These are phyloP conservation scores for Lepus europaeus DNA, from an alignment of 2,113 vertebrate species.

Conservation along the genomic window DNA sequence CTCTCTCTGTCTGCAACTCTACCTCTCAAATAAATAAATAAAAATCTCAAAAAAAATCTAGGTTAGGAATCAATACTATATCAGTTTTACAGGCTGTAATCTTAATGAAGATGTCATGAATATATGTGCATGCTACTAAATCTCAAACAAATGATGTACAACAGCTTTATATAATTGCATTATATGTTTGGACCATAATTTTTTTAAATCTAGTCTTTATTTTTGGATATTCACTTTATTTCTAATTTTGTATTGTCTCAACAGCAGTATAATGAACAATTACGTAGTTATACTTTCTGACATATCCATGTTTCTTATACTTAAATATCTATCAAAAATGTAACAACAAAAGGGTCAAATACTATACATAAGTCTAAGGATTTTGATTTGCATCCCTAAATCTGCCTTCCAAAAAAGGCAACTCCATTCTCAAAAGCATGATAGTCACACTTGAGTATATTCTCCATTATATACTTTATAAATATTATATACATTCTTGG, in stretches of 20 bases:
- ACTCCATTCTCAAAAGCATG: not conserved
- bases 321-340: slow-evolving; percentile 7
- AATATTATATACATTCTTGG: not conserved
- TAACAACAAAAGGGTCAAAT: not conserved
- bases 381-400: not conserved
- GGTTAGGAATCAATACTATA: not conserved
- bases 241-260: slow-evolving; percentile 34
- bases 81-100: not conserved
- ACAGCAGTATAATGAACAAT: not conserved
- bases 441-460: not conserved
- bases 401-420: not conserved
- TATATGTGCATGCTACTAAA: slow-evolving; percentile 10
- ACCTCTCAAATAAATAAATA: too few species aligned
- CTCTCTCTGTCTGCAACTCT: too few species aligned
- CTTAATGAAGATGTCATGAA: not conserved
- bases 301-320: not conserved
- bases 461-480: not conserved
- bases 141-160: slow-evolving; percentile 26
- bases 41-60: not conserved
- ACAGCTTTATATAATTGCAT: not conserved
- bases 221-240: not conserved
- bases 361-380: not conserved
- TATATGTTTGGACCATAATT: not conserved
- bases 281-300: not conserved
- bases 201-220: slow-evolving; percentile 37